Conservation (phyloP, 1,140 invertebrate species). For the Varroa destructor region DNA sequence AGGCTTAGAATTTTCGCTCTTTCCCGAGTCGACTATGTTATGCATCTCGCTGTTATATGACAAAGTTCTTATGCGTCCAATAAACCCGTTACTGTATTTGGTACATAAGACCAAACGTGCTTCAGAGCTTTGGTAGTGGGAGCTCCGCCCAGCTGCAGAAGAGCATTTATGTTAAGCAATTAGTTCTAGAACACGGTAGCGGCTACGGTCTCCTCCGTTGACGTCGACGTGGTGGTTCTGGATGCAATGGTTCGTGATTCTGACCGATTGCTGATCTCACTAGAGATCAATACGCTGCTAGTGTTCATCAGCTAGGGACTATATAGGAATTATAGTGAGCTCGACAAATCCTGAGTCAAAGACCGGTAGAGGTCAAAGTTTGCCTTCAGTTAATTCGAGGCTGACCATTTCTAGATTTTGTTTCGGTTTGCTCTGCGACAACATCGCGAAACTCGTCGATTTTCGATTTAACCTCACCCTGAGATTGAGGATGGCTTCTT, state of each 20-base stretch:
- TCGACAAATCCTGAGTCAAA: slow-evolving; percentile 87
- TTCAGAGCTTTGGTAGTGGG: slow-evolving; percentile 49
- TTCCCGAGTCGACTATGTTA: slow-evolving; percentile 36
- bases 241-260: slow-evolving; percentile 79
- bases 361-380: slow-evolving; percentile 74
- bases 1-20: slow-evolving; percentile 31
- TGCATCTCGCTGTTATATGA: slow-evolving; percentile 78
- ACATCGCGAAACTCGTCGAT: slow-evolving; percentile 71
- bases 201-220: slow-evolving; percentile 63
- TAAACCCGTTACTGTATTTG: slow-evolving; percentile 52
- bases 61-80: slow-evolving; percentile 85
- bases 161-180: slow-evolving; percentile 87
- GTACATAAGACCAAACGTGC: slow-evolving; percentile 46
- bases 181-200: slow-evolving; percentile 53
- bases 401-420: slow-evolving; percentile 76
- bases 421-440: slow-evolving; percentile 63
- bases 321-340: slow-evolving; percentile 69
- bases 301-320: slow-evolving; percentile 74
- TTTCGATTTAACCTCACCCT: slow-evolving; percentile 73
- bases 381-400: slow-evolving; percentile 74
- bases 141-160: slow-evolving; percentile 78
- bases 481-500: slow-evolving; percentile 85
- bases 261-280: slow-evolving; percentile 71
- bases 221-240: slow-evolving; percentile 70
- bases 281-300: slow-evolving; percentile 93